These are phyloP conservation scores for Limosa lapponica DNA, from an alignment of 2,797 vertebrate species.

Conservation along the genomic window DNA sequence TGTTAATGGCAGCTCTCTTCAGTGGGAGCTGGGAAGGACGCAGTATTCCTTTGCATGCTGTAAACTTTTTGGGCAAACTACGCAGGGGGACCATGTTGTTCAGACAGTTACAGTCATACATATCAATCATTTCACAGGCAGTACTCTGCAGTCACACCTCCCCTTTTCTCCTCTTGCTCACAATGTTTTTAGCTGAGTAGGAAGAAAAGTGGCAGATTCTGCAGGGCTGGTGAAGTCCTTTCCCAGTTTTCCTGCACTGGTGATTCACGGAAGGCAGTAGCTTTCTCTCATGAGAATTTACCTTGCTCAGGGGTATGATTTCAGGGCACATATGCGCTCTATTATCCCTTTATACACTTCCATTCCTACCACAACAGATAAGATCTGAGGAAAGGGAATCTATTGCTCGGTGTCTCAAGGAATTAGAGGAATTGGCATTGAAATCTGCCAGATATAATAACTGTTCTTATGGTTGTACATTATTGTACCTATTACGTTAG, in stretches of 20 bases:
- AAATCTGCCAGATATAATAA: neutral
- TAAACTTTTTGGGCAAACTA: neutral
- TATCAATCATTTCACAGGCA: neutral
- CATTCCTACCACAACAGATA: neutral
- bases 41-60: neutral
- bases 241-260: neutral
- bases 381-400: neutral
- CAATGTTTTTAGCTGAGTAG: neutral
- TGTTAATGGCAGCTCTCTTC: neutral
- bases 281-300: neutral
- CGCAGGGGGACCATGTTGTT: neutral
- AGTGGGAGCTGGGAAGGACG: neutral
- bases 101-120: neutral
- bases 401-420: neutral
- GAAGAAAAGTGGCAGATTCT: neutral
- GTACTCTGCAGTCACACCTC: neutral
- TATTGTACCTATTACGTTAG: neutral
- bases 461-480: neutral
- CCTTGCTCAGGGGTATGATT: neutral
- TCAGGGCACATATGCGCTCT: neutral
- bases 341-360: neutral
- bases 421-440: slow-evolving; percentile 6
- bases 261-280: neutral
- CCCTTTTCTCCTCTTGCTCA: neutral
- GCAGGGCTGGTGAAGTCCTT: neutral